A percentile compares a stretch with the other conserved stretches of the same genome.
Evolutionary conservation across 2,888 invertebrate genomes (phyloP).

Genomic region (Drosophila fungiperda): DNA sequence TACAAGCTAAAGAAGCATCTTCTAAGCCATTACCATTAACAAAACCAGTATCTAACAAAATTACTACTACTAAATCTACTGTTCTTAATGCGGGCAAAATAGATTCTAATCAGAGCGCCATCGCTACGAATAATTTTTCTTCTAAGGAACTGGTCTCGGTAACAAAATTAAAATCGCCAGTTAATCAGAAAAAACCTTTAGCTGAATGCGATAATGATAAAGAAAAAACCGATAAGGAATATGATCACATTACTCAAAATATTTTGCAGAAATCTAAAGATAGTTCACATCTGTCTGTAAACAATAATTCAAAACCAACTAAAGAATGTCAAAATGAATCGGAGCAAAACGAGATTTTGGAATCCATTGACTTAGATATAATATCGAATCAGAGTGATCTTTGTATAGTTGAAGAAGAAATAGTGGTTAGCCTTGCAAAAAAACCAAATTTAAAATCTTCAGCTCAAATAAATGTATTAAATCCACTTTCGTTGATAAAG

Average conservation of each 20-base stretch:
- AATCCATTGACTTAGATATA: not conserved
- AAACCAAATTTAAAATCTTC: not conserved
- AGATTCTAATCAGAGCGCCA: not conserved
- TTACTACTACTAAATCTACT: not conserved
- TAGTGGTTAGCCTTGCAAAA: not conserved
- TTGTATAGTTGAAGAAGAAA: not conserved
- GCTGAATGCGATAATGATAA: not conserved
- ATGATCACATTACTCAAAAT: not conserved
- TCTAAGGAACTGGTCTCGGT: not conserved
- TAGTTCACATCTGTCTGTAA: not conserved
- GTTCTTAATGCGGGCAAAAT: not conserved
- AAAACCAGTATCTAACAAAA: not conserved
- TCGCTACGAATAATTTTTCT: not conserved
- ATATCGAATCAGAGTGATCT: not conserved
- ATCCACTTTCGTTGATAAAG: slow-evolving; percentile 15
- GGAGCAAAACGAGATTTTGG: not conserved
- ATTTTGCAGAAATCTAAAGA: not conserved
- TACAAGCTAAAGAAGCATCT: not conserved
- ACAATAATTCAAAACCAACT: not conserved
- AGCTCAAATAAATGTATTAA: slow-evolving; percentile 16
- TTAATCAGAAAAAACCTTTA: not conserved
- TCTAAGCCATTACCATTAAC: not conserved
- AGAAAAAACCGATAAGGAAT: not conserved
- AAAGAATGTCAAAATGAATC: not conserved
- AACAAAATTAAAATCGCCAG: not conserved